Evolutionary conservation across 2,888 invertebrate genomes (phyloP), one percentile per base, ranked within the genome.

Genomic region (Ectemnius continuus): DNA sequence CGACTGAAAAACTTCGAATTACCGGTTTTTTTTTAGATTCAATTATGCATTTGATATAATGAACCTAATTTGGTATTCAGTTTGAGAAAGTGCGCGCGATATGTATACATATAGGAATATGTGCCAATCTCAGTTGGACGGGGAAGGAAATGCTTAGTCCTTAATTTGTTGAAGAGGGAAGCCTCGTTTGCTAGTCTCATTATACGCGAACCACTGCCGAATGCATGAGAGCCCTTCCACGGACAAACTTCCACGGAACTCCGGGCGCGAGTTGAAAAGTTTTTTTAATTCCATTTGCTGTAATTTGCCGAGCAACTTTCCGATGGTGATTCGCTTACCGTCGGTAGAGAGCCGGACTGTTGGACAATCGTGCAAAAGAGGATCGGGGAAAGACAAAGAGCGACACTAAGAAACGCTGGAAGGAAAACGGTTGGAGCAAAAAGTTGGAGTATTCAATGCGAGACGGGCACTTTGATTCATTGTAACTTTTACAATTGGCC

Each of bases 271-370:
- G 78, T 79, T 65, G 70, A 79, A 87, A 88, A 87, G 82, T 88
- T 88, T 88, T 89, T 89, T 87, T 86, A 88, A 89, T 89, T 89
- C 88, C 88, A 89, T 89, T 88, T 86, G 84, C 88, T 87, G 84
- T 89, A 89, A 89, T 89, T 89, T 89, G 88, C 87, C 88, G 88
- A 88, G 88, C 88, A 88, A 89, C 88, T 89, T 89, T 89, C 87
- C 88, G 86, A 89, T 88, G 87, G 88, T 84, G 85, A 86, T 88
- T 86, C 87, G 84, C 81, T 73, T 57, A 74, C 67, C 71, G 76
- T 73, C 61, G 71, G 75, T 76, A 16, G 66, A 63, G 46, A 62
- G 59, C 70, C 66, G 36, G 36, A 36, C 36, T 36, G 36, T 36
- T 36, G 36, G 36, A 36, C 36, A 36, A 36, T 36, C 36, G 36